phyloP scores from a whole-genome alignment of 2,888 invertebrate species.

The Dimorphilus gyrociliatus region DNA sequence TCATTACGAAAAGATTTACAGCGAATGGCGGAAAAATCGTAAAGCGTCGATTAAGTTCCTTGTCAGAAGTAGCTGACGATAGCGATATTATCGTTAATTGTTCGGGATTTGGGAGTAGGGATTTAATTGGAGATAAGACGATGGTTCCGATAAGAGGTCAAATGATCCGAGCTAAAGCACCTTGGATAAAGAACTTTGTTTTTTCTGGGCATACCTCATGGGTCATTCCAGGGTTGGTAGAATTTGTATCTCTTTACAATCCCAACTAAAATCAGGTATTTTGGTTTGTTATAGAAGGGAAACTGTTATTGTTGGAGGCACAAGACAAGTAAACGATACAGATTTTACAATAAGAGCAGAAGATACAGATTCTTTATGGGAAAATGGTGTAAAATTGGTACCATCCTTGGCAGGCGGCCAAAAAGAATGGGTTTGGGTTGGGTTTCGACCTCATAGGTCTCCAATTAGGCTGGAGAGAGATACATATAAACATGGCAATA shows the following conservation, averaged over 20 bases:
- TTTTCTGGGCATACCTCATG: too few species aligned
- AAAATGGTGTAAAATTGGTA: constrained; percentile 4
- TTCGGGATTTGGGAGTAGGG: not conserved
- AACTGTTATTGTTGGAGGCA: not conserved
- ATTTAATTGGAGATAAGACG: not conserved
- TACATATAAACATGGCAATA: too few species aligned
- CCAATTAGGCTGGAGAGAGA: constrained; percentile 38
- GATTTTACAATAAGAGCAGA: not conserved
- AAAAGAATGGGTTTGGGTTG: constrained; percentile 59
- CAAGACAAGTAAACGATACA: not conserved
- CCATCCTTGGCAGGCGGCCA: constrained; percentile 11
- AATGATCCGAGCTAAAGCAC: not conserved
- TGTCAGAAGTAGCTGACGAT: not conserved
- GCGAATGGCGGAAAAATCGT: too few species aligned
- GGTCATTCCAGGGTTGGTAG: too few species aligned
- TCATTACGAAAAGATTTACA: too few species aligned
- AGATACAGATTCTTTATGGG: not conserved
- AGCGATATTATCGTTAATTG: not conserved
- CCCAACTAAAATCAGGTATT: too few species aligned
- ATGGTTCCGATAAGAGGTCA: not conserved
- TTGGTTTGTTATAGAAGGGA: not conserved
- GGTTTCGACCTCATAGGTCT: constrained; percentile 61
- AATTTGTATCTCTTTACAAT: too few species aligned
- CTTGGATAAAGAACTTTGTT: too few species aligned
- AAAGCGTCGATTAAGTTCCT: too few species aligned